A percentile compares a stretch with the other conserved stretches of the same genome.
Conservation (phyloP, 2,888 invertebrate species). For the Hanleya hanleyi region DNA sequence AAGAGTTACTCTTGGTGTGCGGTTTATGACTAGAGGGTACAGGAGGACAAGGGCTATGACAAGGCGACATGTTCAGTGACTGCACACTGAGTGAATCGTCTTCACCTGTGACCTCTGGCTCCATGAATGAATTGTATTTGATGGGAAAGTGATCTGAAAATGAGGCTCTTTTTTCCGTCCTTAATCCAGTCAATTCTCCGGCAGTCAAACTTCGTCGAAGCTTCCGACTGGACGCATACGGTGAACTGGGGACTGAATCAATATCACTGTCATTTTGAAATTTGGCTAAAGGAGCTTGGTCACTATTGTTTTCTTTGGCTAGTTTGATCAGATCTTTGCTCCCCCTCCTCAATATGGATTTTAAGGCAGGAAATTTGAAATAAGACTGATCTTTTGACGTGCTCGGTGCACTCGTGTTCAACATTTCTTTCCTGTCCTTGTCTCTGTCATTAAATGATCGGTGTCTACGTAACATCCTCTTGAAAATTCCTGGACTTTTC, state of each 20-base stretch:
- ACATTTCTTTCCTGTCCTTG: background rate
- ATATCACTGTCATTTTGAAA: slow-evolving; percentile 48
- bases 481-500: background rate
- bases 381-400: background rate
- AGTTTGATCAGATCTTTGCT: background rate
- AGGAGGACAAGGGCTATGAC: background rate
- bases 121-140: background rate
- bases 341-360: background rate
- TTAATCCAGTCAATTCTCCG: background rate
- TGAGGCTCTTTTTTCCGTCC: background rate
- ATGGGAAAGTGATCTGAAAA: background rate
- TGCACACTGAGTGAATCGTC: background rate
- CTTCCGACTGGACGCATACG: slow-evolving; percentile 36
- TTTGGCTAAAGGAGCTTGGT: slow-evolving; percentile 39
- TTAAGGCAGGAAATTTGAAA: slow-evolving; percentile 5
- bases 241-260: slow-evolving; percentile 48
- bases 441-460: background rate
- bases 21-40: background rate
- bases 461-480: background rate
- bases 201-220: slow-evolving; percentile 35
- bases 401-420: background rate
- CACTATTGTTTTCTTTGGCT: background rate
- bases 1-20: background rate
- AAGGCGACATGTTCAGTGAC: background rate
- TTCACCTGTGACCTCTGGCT: background rate